A percentile compares a stretch with the other conserved stretches of the same genome.
These are phyloP conservation scores for Bucco capensis DNA, from an alignment of 2,113 vertebrate genomes.

Conservation along the genomic window DNA sequence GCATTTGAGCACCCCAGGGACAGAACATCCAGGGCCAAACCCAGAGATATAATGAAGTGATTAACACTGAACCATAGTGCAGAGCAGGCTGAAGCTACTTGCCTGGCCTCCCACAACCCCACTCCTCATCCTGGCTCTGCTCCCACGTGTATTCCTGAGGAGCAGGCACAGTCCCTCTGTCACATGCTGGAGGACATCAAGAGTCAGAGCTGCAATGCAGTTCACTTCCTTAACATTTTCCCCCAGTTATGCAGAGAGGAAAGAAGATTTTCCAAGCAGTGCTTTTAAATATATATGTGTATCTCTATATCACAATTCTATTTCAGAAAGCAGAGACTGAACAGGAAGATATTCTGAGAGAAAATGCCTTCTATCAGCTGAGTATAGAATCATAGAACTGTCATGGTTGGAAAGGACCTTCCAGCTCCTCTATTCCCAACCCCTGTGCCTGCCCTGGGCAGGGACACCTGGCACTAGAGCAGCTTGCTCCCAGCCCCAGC, in stretches of 20 bases:
- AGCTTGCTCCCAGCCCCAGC: too few relatives aligned
- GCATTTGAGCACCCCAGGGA: background rate
- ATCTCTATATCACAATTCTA: background rate
- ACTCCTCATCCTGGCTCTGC: background rate
- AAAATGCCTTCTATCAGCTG: background rate
- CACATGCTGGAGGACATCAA: background rate
- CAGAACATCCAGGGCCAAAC: background rate
- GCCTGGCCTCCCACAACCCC: background rate
- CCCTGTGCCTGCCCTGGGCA: too few relatives aligned
- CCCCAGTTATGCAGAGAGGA: background rate
- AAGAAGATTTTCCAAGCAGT: background rate
- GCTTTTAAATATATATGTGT: background rate
- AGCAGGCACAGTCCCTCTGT: background rate
- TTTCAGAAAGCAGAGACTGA: background rate
- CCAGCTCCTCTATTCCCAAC: too few relatives aligned
- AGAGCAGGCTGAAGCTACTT: background rate
- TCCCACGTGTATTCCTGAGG: accelerated
- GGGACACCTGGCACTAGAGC: too few relatives aligned
- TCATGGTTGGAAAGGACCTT: too few relatives aligned
- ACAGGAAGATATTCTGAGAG: background rate
- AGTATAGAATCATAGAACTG: too few relatives aligned
- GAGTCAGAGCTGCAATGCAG: background rate
- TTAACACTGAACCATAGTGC: background rate
- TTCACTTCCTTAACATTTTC: too few relatives aligned
- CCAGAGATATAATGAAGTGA: background rate